Evolutionary conservation across 2,797 vertebrate genomes (phyloP).

Genomic region (Neosilurus hyrtlii): DNA sequence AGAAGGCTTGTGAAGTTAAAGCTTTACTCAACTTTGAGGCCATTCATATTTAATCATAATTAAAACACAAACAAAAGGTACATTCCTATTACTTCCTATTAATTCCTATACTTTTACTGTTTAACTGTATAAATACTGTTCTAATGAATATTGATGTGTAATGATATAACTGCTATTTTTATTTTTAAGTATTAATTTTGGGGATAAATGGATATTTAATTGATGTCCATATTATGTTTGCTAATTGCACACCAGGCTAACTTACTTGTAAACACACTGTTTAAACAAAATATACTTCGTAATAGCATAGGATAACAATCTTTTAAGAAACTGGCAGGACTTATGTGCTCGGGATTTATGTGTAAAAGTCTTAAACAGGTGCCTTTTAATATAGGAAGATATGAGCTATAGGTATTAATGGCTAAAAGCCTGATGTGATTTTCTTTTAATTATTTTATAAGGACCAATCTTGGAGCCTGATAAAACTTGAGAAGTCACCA

Average conservation of each 20-base stretch:
- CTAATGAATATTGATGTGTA: not conserved
- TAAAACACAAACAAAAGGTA: constrained; percentile 72
- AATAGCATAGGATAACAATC: not conserved
- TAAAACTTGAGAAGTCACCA: constrained; percentile 43
- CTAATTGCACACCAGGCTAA: not conserved
- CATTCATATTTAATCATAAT: constrained; percentile 79
- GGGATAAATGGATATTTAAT: not conserved
- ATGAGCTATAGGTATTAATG: not conserved
- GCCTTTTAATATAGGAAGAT: too few relatives aligned
- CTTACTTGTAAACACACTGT: not conserved
- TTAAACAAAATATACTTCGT: not conserved
- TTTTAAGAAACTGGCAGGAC: not conserved
- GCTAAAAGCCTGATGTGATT: not conserved
- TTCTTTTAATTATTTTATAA: not conserved
- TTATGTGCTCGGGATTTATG: not conserved
- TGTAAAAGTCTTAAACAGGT: not conserved
- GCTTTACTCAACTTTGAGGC: constrained; percentile 71
- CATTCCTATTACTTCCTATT: constrained; percentile 56
- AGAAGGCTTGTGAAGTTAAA: constrained; percentile 64
- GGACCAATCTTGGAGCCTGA: constrained; percentile 6
- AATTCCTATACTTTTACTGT: too few relatives aligned
- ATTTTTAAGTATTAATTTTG: not conserved
- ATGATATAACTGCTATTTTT: not conserved
- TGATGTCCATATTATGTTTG: not conserved
- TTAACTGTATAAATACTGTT: constrained; percentile 18